phyloP scores from a whole-genome alignment of 2,113 vertebrate genomes.

The Genyomyrus donnyi region DNA sequence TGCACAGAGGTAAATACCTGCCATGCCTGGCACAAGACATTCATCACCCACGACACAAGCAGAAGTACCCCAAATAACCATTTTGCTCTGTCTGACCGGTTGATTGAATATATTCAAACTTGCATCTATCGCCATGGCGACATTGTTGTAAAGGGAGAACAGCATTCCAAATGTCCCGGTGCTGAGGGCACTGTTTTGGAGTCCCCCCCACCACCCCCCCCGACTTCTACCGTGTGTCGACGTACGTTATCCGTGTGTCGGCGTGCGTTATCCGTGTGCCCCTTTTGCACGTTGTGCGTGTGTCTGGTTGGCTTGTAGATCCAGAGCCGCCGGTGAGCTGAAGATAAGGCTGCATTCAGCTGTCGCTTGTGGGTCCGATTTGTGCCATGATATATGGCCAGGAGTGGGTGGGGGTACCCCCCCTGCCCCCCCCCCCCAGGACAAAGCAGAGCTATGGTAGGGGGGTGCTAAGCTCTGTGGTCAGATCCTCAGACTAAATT shows the following conservation, averaged over 20 bases:
- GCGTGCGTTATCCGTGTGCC: background rate
- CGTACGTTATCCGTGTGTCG: no score
- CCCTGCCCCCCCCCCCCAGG: background rate
- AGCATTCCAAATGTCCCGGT: background rate
- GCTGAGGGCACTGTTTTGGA: background rate
- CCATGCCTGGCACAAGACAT: background rate
- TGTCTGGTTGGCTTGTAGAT: background rate
- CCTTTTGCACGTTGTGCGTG: background rate
- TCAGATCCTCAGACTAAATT: background rate
- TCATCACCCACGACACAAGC: background rate
- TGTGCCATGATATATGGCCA: background rate
- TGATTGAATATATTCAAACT: background rate
- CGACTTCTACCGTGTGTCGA: background rate
- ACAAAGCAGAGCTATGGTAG: background rate
- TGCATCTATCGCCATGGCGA: background rate
- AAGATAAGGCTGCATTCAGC: background rate
- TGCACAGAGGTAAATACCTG: background rate
- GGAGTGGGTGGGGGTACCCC: background rate
- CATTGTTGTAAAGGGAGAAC: background rate
- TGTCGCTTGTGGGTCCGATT: background rate
- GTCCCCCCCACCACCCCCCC: no score
- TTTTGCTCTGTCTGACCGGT: background rate
- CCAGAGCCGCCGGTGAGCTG: background rate
- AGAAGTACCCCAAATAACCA: background rate
- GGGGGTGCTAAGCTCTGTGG: background rate